Base-by-base conservation (phyloP, 2,113 vertebrate species). In the Pomatostomus ruficeps region DNA sequence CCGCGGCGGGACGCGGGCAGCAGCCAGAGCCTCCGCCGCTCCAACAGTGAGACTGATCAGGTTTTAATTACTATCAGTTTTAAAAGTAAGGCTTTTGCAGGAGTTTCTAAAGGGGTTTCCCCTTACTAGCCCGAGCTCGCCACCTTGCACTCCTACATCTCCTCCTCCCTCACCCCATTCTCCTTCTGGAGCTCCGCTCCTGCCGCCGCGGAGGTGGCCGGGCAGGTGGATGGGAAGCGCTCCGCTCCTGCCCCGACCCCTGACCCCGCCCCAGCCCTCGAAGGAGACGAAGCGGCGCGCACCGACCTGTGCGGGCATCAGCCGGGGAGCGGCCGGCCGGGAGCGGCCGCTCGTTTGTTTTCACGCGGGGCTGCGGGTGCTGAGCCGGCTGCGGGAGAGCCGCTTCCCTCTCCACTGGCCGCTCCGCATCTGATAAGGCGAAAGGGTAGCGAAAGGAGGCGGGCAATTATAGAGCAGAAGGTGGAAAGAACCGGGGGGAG, bases 391-490 rank as follows among this genome's bases (percentile, higher is more conserved):
- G 79, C 77, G 33, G 74, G 46, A 85, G 35, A 91, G 67, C 43
- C 58, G 21, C 85, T 72, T 71, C 46, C 62, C 70, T 75, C 45
- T 61, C 31, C 52, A 35, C 80, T 43, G 40, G 33, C 70, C 38
- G 52, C 84, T 55, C 81, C 61, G 88, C 85, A 81, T 91, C 89
- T 29, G 95, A 96, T 79, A 76, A 95, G 45, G 45, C 45, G 63
- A 89, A 57, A 86, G 63, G 21, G 63, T 2, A 76, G 70, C 26
- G 94, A 89, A 74, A 91, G 65, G 85, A 96, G 90, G 94, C 95
- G 90, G 96, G 93, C 95, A 94, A 49, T 95, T 96, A 96, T 84
- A 95, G 49, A 76, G 58, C 58, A 85, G 95, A 97, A 95, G 95
- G 89, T 95, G 95, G 93, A 91, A 94, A 57, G 70, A 48, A 65